Evolutionary conservation across 2,888 invertebrate species (phyloP).

Genomic region (Drosophila birchii): DNA sequence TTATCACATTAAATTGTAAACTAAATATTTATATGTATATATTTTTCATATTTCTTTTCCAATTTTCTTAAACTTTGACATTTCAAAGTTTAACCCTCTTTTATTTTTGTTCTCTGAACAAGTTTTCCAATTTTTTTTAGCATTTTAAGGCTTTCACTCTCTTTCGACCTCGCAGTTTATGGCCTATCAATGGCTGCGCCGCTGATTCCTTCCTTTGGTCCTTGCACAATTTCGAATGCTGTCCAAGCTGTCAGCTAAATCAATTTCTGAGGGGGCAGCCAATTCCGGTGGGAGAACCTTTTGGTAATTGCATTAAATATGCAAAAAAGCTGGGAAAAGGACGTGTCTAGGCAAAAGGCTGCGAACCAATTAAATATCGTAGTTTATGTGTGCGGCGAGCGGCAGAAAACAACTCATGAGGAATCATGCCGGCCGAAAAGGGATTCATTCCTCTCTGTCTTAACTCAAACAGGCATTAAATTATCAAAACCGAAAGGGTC

Average conservation of each 20-base stretch:
- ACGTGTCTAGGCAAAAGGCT: constrained; percentile 61
- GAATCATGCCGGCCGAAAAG: constrained; percentile 45
- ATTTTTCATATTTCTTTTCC: not conserved
- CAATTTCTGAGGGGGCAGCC: constrained; percentile 54
- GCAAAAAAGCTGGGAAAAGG: constrained; percentile 58
- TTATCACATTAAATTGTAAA: too few relatives aligned
- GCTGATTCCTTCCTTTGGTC: constrained; percentile 14
- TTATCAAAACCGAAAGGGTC: constrained; percentile 61
- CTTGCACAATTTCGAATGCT: constrained; percentile 29
- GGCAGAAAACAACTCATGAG: constrained; percentile 46
- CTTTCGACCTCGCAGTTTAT: constrained; percentile 20
- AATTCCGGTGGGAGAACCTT: constrained; percentile 69
- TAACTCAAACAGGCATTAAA: constrained; percentile 77
- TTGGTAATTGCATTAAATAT: constrained; percentile 79
- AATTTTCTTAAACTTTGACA: not conserved
- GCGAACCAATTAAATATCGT: constrained; percentile 72
- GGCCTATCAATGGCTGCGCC: constrained; percentile 37
- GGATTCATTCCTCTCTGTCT: constrained; percentile 49
- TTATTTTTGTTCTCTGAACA: not conserved
- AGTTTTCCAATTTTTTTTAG: not conserved
- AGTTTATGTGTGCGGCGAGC: constrained; percentile 65
- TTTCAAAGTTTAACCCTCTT: not conserved
- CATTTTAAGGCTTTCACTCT: constrained; percentile 7
- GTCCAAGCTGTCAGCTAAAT: constrained; percentile 59
- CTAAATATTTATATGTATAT: not conserved